Evolutionary conservation across 2,113 vertebrate genomes (phyloP).

Genomic region (Edolisoma coerulescens): DNA sequence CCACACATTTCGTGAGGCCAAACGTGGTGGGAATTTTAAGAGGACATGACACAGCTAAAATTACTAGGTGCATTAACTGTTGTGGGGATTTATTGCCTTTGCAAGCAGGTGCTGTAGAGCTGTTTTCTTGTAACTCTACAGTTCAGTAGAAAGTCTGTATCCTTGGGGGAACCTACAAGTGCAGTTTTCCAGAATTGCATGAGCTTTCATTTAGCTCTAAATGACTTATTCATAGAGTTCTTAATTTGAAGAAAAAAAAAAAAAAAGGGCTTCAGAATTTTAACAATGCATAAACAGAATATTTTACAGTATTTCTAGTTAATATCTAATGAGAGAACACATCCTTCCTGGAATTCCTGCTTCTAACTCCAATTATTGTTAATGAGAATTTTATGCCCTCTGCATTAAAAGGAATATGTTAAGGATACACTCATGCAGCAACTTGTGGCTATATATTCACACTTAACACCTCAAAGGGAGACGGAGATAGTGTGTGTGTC

Average conservation of each 20-base stretch:
- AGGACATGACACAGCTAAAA: background rate
- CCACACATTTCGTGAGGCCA: background rate
- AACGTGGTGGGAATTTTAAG: background rate
- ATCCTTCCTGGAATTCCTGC: slow-evolving; percentile 3
- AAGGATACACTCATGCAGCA: background rate
- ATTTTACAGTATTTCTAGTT: slow-evolving; percentile 28
- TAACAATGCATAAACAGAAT: slow-evolving; percentile 14
- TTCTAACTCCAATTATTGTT: slow-evolving; percentile 24
- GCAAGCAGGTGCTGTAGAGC: background rate
- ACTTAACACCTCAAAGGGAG: background rate
- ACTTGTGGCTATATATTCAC: background rate
- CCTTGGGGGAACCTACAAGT: background rate
- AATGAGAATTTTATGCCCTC: slow-evolving; percentile 30
- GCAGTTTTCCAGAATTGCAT: background rate
- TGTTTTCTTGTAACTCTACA: background rate
- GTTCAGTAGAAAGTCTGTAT: background rate
- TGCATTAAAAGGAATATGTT: slow-evolving; percentile 12
- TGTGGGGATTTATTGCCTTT: background rate
- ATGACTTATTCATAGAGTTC: background rate
- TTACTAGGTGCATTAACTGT: background rate
- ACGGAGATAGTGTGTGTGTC: background rate
- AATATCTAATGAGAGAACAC: slow-evolving; percentile 30
- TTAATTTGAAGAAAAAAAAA: background rate
- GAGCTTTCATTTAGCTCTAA: background rate
- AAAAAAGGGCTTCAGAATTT: background rate